Conservation (phyloP, 2,113 vertebrate genomes). For the Gallinago jamesoni region DNA sequence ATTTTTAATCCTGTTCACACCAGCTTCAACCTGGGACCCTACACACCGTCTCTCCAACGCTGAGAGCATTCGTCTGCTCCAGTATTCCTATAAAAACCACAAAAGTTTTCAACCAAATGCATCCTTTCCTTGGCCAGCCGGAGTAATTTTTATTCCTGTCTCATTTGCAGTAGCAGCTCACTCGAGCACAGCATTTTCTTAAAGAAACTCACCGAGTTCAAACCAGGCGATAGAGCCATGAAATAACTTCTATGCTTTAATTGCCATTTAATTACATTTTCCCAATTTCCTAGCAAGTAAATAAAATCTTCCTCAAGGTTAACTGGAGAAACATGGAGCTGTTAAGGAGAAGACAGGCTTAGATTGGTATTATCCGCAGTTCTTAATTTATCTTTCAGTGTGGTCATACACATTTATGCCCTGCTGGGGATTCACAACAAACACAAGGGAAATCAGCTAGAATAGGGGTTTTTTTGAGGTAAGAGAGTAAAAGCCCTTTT, state of each 20-base stretch:
- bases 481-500: not conserved
- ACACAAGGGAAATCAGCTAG: not conserved
- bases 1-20: constrained; percentile 36
- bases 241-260: constrained; percentile 69
- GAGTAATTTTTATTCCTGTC: constrained; percentile 64
- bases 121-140: constrained; percentile 39
- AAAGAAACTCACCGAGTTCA: constrained; percentile 73
- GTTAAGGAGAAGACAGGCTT: not conserved
- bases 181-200: constrained; percentile 57
- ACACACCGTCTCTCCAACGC: not conserved
- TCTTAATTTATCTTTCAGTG: not conserved
- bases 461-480: not conserved
- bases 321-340: not conserved
- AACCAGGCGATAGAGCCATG: constrained; percentile 72
- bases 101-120: constrained; percentile 35
- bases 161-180: constrained; percentile 68
- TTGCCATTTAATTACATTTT: constrained; percentile 80
- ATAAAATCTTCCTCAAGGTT: constrained; percentile 30
- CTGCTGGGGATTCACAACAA: not conserved
- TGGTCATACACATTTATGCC: not conserved
- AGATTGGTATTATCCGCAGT: not conserved
- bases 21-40: not conserved
- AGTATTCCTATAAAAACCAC: not conserved
- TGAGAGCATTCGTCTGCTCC: constrained; percentile 27
- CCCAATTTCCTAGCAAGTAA: constrained; percentile 40